phyloP scores from a whole-genome alignment of 2,888 invertebrate species.

The Acronicta leporina region DNA sequence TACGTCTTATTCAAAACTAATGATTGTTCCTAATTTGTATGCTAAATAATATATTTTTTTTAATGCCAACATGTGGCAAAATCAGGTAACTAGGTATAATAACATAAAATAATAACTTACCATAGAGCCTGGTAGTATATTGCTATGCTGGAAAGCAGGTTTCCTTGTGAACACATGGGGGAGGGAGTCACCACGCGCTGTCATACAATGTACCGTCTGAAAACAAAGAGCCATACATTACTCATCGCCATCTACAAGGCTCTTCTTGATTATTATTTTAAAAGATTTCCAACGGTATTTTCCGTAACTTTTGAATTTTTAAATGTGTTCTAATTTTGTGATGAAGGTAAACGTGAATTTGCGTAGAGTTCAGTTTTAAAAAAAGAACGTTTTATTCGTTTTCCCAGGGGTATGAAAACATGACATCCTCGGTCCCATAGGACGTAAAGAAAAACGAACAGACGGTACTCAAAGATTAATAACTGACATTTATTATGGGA shows the following conservation, averaged over 20 bases:
- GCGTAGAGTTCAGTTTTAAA: neutral
- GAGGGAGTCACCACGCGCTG: slow-evolving; percentile 54
- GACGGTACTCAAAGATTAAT: slow-evolving; percentile 7
- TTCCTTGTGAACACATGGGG: slow-evolving; percentile 81
- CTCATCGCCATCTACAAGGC: slow-evolving; percentile 31
- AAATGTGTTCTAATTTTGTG: slow-evolving; percentile 5
- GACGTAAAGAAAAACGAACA: neutral
- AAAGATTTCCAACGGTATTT: slow-evolving; percentile 26
- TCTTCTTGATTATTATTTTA: slow-evolving; percentile 25
- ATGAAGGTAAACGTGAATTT: neutral
- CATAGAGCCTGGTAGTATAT: slow-evolving; percentile 61
- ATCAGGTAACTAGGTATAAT: too few relatives aligned
- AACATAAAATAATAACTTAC: slow-evolving; percentile 53
- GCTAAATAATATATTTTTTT: too few relatives aligned
- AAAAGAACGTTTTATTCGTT: neutral
- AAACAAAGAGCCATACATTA: slow-evolving; percentile 64
- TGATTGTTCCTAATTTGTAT: too few relatives aligned
- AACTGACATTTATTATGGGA: slow-evolving; percentile 6
- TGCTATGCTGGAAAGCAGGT: slow-evolving; percentile 68
- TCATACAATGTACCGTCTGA: slow-evolving; percentile 69
- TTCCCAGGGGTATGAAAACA: neutral
- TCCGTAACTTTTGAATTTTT: slow-evolving; percentile 11
- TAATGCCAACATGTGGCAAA: too few relatives aligned
- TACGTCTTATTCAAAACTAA: too few relatives aligned
- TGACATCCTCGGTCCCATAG: neutral